These are phyloP conservation scores for Dipus sagitta DNA, from an alignment of 2,797 vertebrate species.

Conservation along the genomic window DNA sequence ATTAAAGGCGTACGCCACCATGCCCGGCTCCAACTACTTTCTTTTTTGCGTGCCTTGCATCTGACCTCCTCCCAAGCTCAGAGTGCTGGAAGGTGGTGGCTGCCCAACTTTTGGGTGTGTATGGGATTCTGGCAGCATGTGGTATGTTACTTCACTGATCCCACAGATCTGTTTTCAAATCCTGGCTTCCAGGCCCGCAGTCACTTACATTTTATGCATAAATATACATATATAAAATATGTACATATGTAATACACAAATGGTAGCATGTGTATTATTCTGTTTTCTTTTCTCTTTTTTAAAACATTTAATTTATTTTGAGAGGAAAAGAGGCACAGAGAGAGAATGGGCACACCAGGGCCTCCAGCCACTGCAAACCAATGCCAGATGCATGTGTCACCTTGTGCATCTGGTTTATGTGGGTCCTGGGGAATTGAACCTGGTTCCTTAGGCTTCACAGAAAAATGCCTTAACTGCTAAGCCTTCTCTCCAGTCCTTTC, in stretches of 20 bases:
- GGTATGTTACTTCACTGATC: not conserved
- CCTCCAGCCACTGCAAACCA: too few species aligned
- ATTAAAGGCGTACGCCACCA: too few species aligned
- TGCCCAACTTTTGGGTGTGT: not conserved
- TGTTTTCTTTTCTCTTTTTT: too few species aligned
- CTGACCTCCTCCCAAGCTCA: slow-evolving; percentile 8
- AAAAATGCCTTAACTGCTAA: too few species aligned
- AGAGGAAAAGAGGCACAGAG: too few species aligned
- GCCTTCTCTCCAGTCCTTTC: not conserved
- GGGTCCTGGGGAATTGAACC: too few species aligned
- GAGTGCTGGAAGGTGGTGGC: not conserved
- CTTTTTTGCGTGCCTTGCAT: not conserved
- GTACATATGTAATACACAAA: not conserved
- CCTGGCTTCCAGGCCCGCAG: not conserved
- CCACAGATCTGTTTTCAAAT: slow-evolving; percentile 50
- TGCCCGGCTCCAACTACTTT: not conserved
- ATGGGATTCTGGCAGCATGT: not conserved
- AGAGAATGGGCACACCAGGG: too few species aligned
- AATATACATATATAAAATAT: not conserved
- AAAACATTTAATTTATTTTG: too few species aligned
- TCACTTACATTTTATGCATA: not conserved
- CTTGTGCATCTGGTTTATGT: too few species aligned
- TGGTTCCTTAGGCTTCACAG: too few species aligned
- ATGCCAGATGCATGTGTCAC: too few species aligned
- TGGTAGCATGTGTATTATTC: too few species aligned